Conservation (phyloP, 1,140 invertebrate species). For the Sipha flava region DNA sequence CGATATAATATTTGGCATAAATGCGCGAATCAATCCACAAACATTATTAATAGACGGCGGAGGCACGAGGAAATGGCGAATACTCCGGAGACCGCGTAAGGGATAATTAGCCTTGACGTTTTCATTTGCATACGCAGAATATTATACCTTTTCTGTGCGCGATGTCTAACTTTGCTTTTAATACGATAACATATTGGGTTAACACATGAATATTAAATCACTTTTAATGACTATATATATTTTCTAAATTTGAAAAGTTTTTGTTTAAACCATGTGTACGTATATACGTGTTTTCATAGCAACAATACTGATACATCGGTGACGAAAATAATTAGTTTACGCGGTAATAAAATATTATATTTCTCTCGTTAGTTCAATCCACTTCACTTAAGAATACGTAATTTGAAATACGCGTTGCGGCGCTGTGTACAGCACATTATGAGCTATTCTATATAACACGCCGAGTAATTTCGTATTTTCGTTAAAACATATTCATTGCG, state of each 20-base stretch:
- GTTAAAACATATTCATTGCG: too few relatives aligned
- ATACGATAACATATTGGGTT: neutral
- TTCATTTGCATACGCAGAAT: neutral
- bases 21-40: too few relatives aligned
- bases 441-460: too few relatives aligned
- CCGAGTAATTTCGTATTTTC: too few relatives aligned
- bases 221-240: neutral
- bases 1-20: too few relatives aligned
- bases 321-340: too few relatives aligned
- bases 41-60: too few relatives aligned
- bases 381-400: too few relatives aligned
- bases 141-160: neutral
- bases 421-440: too few relatives aligned
- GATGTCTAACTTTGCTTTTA: neutral
- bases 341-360: too few relatives aligned
- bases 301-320: neutral
- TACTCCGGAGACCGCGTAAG: neutral
- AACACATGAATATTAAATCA: neutral
- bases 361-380: too few relatives aligned
- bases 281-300: neutral
- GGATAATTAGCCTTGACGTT: neutral
- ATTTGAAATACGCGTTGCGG: too few relatives aligned
- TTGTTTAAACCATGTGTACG: neutral
- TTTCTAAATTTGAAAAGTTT: neutral
- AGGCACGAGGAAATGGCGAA: neutral